Evolutionary conservation across 2,888 invertebrate genomes (phyloP), one percentile per base, ranked within the genome.

Genomic region (Parnassius apollo): DNA sequence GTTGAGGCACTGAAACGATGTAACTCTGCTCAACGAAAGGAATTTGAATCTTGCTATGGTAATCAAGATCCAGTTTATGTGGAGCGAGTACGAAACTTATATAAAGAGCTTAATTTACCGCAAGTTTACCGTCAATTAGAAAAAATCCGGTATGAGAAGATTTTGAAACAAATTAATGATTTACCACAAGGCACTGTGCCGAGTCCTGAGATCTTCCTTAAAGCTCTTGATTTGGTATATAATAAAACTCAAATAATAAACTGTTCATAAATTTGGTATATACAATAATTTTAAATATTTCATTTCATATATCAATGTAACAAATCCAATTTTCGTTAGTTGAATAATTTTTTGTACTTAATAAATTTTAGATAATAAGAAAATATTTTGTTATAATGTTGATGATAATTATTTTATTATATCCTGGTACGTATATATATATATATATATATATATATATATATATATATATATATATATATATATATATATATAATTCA

Each of bases 1-100:
- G 96, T 98, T 0, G 95, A 95, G 35, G 97, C 97, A 42, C 91
- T 98, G 67, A 94, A 96, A 81, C 92, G 94, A 54, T 95, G 95
- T 18, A 94, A 91, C 58, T 86, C 93, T 0, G 88, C 92, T 2
- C 96, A 97, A 75, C 93, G 93, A 62, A 66, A 70, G 2, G 78
- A 82, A 46, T 80, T 80, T 49, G 85, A 93, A 69, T 93, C 95
- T 66, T 94, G 95, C 82, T 97, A 97, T 76, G 97, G 96, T 0
- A 83, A 82, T 57, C 82, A 91, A 57, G 94, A 96, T 65, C 87
- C 92, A 0, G 93, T 92, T 18, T 93, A 95, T 69, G 92, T 96
- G 0, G 90, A 93, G 18, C 69, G 72, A 10, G 80, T 88, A 49
- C 83, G 84, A 62, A 67, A 66, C 45, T 71, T 89, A 1, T 89